These are phyloP conservation scores for Hecatera dysodea DNA, from an alignment of 2,888 invertebrate species.

Conservation along the genomic window DNA sequence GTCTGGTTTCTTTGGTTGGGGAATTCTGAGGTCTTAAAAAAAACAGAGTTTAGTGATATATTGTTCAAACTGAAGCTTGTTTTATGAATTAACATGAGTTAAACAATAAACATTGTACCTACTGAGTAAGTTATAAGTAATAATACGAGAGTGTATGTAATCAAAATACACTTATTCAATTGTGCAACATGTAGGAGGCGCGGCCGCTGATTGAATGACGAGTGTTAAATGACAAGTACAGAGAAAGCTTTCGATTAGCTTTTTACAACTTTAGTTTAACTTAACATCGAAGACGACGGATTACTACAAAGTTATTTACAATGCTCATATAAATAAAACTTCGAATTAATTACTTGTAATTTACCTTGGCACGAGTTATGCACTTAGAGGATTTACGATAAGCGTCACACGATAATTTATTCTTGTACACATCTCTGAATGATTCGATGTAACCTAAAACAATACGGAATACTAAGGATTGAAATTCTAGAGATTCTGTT, in stretches of 20 bases:
- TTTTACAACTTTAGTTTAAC: conserved; percentile 21
- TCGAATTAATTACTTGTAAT: conserved; percentile 53
- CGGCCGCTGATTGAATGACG: conserved; percentile 32
- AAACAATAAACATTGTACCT: background rate
- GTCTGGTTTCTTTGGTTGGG: background rate
- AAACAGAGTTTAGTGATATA: background rate
- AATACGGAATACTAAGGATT: conserved; percentile 19
- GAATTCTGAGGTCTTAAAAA: background rate
- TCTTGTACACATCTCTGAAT: conserved; percentile 34
- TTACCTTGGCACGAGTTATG: conserved; percentile 57
- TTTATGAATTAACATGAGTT: background rate
- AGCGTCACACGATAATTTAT: conserved; percentile 36
- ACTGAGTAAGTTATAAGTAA: background rate
- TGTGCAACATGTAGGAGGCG: background rate
- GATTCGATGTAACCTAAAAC: conserved; percentile 34
- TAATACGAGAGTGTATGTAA: background rate
- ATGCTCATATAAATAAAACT: conserved; percentile 46
- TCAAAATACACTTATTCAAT: conserved; percentile 22
- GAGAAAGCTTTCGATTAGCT: conserved; percentile 48
- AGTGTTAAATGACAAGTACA: conserved; percentile 33
- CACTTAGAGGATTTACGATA: conserved; percentile 55
- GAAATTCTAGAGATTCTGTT: conserved; percentile 16
- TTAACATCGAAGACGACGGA: conserved; percentile 10
- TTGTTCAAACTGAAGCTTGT: background rate
- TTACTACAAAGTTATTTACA: conserved; percentile 31